Base-by-base conservation (phyloP, 2,888 invertebrate species). In the Cactoblastis cactorum region DNA sequence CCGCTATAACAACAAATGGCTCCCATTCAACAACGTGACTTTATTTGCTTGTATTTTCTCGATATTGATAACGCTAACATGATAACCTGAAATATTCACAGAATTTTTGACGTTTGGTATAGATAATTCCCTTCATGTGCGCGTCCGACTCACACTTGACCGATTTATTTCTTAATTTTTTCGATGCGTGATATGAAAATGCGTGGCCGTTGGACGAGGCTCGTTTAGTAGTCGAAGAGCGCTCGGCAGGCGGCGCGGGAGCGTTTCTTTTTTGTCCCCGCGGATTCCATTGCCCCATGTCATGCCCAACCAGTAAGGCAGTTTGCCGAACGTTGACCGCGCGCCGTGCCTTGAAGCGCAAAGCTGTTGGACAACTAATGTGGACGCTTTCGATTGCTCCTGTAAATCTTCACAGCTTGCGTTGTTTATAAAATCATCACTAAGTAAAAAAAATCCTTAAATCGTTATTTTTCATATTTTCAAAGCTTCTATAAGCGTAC, bases 291-390 rank as follows among this genome's bases (percentile, higher is more conserved):
- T 78, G 85, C 82, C 80, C 80, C 85, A 83, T 83, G 85, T 83
- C 85, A 83, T 83, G 85, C 82, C 77, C 82, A 86, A 87, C 86
- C 86, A 83, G 88, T 86, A 85, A 83, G 86, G 86, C 88, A 86
- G 85, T 88, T 88, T 83, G 80, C 77, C 86, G 88, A 70, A 76
- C 88, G 75, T 87, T 87, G 88, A 88, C 88, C 88, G 88, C 84
- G 63, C 66, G 77, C 70, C 73, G 70, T 69, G 78, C 76, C 71
- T 69, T 72, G 71, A 67, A 75, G 73, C 76, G 73, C 75, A 71
- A 79, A 82, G 83, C 72, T 69, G 84, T 84, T 75, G 69, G 71
- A 79, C 82, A 73, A 75, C 79, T 77, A 75, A 67, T 66, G 67
- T 75, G 73, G 74, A 77, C 74, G 77, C 74, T 77, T 80, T 80